phyloP scores from a whole-genome alignment of 2,797 vertebrate genomes.

The Peromyscus eremicus region DNA sequence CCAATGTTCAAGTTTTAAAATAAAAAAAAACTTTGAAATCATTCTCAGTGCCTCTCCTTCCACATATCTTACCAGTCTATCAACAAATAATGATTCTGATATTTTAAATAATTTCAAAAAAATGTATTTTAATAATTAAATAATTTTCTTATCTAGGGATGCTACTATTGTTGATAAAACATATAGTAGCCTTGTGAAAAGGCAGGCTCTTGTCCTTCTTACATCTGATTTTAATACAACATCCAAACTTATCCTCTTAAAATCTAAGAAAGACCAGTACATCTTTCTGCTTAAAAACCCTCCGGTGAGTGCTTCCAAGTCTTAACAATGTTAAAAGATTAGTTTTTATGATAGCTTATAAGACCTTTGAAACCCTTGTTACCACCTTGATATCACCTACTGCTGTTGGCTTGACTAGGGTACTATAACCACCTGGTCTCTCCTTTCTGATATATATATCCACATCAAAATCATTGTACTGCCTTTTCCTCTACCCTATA shows the following conservation, averaged over 20 bases:
- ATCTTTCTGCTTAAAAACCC: neutral
- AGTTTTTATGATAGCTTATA: neutral
- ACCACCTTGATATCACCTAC: neutral
- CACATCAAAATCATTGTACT: neutral
- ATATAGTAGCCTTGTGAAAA: constrained; percentile 19
- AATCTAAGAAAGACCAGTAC: neutral
- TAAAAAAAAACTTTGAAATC: neutral
- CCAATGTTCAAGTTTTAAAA: neutral
- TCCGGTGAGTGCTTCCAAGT: neutral
- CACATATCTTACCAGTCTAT: neutral
- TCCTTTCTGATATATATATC: neutral
- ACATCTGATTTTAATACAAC: neutral
- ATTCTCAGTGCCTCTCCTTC: neutral
- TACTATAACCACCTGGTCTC: neutral
- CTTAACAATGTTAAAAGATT: neutral
- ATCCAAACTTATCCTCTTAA: neutral
- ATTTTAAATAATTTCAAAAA: neutral
- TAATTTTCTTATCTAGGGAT: neutral
- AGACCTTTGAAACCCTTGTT: neutral
- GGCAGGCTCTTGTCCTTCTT: neutral
- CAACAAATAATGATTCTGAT: neutral
- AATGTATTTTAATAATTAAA: neutral
- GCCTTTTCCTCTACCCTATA: neutral
- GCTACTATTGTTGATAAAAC: neutral
- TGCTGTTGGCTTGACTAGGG: neutral